Conservation (phyloP, 2,888 invertebrate species). For the Leucophenga maculata region DNA sequence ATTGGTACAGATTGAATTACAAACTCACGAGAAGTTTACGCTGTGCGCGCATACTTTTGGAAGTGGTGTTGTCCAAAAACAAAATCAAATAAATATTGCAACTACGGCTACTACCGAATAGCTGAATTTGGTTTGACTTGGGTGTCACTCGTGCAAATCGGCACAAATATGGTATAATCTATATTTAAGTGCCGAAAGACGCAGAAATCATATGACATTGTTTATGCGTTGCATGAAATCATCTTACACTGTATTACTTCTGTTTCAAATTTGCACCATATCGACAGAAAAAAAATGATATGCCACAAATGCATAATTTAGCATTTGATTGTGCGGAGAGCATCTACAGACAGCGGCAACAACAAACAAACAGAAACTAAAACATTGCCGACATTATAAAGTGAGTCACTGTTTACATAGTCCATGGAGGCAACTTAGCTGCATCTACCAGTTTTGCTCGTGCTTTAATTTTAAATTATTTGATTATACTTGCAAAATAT, state of each 20-base stretch:
- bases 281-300: constrained; percentile 36
- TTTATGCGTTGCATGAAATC: constrained; percentile 16
- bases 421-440: background rate
- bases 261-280: background rate
- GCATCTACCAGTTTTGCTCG: constrained; percentile 18
- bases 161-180: constrained; percentile 67
- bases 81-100: constrained; percentile 42
- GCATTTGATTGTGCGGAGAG: constrained; percentile 48
- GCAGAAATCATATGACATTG: background rate
- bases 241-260: constrained; percentile 7
- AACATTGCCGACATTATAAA: too few species aligned
- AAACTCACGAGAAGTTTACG: constrained; percentile 48
- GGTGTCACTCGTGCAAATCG: constrained; percentile 40
- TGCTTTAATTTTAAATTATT: constrained; percentile 52
- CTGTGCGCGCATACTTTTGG: constrained; percentile 14
- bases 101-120: constrained; percentile 22
- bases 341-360: constrained; percentile 6
- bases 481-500: constrained; percentile 44
- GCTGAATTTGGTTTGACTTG: constrained; percentile 31
- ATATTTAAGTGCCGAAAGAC: constrained; percentile 64
- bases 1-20: constrained; percentile 65
- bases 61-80: constrained; percentile 13
- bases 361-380: constrained; percentile 19
- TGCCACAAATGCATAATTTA: constrained; percentile 50
- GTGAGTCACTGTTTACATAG: background rate